Base-by-base conservation (phyloP, 2,888 invertebrate genomes). In the Pimpla rufipes region DNA sequence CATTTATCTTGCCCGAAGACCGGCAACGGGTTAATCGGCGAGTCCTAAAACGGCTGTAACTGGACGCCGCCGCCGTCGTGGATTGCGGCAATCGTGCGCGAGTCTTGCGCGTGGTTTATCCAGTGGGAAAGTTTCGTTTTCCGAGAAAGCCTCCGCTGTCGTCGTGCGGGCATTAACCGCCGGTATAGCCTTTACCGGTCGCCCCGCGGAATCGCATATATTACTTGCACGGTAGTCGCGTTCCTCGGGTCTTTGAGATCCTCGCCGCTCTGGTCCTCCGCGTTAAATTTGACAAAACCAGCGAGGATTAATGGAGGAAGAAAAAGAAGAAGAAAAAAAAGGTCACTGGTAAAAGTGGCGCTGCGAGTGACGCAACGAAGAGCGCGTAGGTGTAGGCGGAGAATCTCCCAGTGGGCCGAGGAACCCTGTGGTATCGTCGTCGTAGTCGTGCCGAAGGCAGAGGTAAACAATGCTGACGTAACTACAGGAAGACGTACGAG, bases 391-490 rank as follows among this genome's bases (percentile, higher is more conserved):
- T 47, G 64, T 50, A 57, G 35, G 47, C 29, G 29, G 68, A 35
- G 40, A 45, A 29, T 29, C 2, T 29, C 18, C 50, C 37, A 23
- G 62, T 57, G 64, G 35, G 59, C 59, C 55, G 68, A 29, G 42
- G 52, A 57, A 35, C 13, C 57, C 42, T 55, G 67, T 62, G 59
- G 59, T 77, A 66, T 62, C 62, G 70, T 75, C 64, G 29, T 29
- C 29, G 29, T 29, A 29, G 29, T 29, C 29, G 83, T 66, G 59
- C 85, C 76, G 85, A 86, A 88, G 86, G 86, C 80, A 71, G 67
- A 81, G 81, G 85, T 90, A 90, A 90, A 91, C 88, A 91, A 89
- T 90, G 85, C 88, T 90, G 90, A 90, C 86, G 90, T 88, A 90
- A 90, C 88, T 87, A 85, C 85, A 87, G 86, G 87, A 89, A 90